Evolutionary conservation across 2,113 vertebrate genomes (phyloP), one percentile per base, ranked within the genome.

Genomic region (Epinephelus fuscoguttatus): DNA sequence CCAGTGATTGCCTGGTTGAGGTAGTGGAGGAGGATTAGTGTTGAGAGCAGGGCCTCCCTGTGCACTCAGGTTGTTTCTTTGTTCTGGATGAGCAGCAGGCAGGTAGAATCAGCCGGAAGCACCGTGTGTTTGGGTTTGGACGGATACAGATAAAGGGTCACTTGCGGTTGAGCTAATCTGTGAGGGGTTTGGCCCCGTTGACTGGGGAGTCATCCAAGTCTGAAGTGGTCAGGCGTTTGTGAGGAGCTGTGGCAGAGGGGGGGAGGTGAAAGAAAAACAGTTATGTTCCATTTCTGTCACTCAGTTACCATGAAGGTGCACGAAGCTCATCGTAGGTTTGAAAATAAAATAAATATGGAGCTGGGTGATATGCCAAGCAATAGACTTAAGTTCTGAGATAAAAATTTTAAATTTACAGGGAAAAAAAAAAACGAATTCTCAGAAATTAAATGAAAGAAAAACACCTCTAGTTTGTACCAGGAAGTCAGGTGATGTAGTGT

Each of bases 161-260:
- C 49, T 73, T 50, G 27, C 30, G 69, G 78, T 67, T 23, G 64
- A 70, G 63, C 73, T 89, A 83, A 76, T 90, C 87, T 49, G 69
- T 7, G 25, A 74, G 23, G 2, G 49, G 62, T 59, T 68, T 78
- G 80, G 62, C 67, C 47, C 83, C 30, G 5, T 85, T 71, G 70
- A 78, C 27, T 14, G 27, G 17, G 8, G 83, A 86, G 63, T 79
- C 57, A 6, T 86, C 89, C 55, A 92, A 30, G 57, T 93, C 89
- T 25, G 87, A 89, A 37, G 25, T 86, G 84, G 75, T 82, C 49
- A 89, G 71, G 27, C 25, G 75, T 72, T 88, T 93, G 62, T 45
- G 77, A 64, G 91, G 84, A 1, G 90, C 94, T 94, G 90, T 2
- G 11, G 9, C 40, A 71, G 19, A 80, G 15, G 60, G 3, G 9